Conservation (phyloP, 1,140 invertebrate genomes). For the Melanaphis sacchari region DNA sequence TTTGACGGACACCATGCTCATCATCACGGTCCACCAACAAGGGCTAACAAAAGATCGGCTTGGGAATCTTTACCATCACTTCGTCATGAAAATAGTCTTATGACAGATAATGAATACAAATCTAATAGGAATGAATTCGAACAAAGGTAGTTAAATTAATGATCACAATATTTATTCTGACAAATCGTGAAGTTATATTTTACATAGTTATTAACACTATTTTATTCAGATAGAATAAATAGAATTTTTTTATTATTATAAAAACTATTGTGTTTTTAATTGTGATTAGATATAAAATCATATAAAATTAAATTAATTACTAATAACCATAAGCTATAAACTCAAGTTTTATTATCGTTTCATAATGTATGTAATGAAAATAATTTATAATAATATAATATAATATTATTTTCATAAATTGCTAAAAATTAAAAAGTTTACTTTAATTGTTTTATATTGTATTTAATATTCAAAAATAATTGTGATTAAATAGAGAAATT, state of each 20-base stretch:
- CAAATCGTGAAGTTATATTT: background rate
- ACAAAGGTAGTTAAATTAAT: slow-evolving; percentile 70
- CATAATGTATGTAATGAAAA: background rate
- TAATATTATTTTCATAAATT: no score
- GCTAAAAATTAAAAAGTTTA: no score
- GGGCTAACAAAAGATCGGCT: slow-evolving; percentile 75
- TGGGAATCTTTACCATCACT: slow-evolving; percentile 85
- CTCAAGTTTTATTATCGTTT: background rate
- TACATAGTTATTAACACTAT: background rate
- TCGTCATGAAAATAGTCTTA: slow-evolving; percentile 78
- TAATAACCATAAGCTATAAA: background rate
- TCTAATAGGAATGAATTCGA: slow-evolving; percentile 84
- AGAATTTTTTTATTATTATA: no score
- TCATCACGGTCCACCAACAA: slow-evolving; percentile 60
- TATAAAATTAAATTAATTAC: background rate
- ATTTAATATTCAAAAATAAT: no score
- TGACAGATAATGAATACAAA: slow-evolving; percentile 81
- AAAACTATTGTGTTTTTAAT: no score
- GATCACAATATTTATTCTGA: background rate
- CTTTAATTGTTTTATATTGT: no score
- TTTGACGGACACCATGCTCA: slow-evolving; percentile 61
- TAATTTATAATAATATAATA: no score
- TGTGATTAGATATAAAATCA: background rate
- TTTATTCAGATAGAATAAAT: no score
- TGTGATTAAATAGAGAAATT: no score